Percentiles rank a stretch among this genome's conserved stretches.
These are phyloP conservation scores for Campopleginae sp. DNA, from an alignment of 2,888 invertebrate species.

Conservation along the genomic window DNA sequence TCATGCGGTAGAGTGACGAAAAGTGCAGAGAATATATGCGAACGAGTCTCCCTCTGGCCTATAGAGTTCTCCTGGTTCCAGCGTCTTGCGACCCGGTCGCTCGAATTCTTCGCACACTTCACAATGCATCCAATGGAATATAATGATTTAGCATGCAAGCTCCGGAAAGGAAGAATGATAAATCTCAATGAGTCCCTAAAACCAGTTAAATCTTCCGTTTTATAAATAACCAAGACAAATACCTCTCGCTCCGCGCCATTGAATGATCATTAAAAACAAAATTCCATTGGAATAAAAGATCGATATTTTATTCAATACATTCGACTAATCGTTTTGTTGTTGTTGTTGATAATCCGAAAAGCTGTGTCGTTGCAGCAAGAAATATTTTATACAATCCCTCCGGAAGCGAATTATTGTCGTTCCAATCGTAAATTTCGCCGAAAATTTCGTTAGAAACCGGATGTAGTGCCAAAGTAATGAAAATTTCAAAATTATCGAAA, in stretches of 20 bases:
- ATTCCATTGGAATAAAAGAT: no score
- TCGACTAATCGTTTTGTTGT: no score
- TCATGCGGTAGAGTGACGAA: conserved; percentile 35
- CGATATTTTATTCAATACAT: no score
- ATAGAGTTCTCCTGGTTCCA: background rate
- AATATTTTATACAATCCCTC: no score
- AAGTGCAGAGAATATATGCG: conserved; percentile 42
- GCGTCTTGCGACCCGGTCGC: conserved; percentile 23
- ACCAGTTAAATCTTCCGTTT: conserved; percentile 43
- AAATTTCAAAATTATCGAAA: no score
- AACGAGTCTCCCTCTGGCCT: conserved; percentile 15
- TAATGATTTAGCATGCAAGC: conserved; percentile 26
- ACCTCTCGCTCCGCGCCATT: background rate
- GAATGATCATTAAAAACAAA: no score
- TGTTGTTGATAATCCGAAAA: no score
- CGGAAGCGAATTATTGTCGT: no score
- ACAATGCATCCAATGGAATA: conserved; percentile 24
- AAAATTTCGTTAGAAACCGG: no score
- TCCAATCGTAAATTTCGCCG: no score
- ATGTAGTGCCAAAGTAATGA: no score
- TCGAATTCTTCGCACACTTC: conserved; percentile 28
- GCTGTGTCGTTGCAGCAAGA: no score
- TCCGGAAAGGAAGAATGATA: conserved; percentile 32
- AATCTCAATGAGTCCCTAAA: conserved; percentile 59
- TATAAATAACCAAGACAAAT: conserved; percentile 30